A percentile compares a stretch with the other conserved stretches of the same genome.
Evolutionary conservation across 2,113 vertebrate genomes (phyloP).

Genomic region (Cranoglanis bouderius): DNA sequence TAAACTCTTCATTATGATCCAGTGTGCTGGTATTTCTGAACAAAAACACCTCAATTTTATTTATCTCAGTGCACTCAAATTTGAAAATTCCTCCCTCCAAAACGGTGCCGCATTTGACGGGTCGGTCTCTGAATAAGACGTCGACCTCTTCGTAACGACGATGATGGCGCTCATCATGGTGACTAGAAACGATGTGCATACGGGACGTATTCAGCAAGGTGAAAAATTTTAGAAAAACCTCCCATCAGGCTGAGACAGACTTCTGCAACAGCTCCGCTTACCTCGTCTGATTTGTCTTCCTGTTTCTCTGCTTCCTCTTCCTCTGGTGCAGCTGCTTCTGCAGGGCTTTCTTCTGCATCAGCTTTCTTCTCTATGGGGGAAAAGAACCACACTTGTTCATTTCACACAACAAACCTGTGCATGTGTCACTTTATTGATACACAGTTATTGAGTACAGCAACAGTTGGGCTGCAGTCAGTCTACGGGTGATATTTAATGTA

Average conservation of each 20-base stretch:
- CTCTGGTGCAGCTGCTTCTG: slow-evolving; percentile 53
- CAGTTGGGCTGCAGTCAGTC: background rate
- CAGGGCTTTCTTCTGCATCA: slow-evolving; percentile 17
- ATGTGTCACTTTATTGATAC: background rate
- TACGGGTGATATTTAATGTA: background rate
- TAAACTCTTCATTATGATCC: too few relatives aligned
- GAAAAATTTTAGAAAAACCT: too few relatives aligned
- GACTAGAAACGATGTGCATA: background rate
- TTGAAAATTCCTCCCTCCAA: background rate
- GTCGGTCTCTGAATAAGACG: background rate
- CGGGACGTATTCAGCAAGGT: background rate
- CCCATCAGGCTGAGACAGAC: background rate
- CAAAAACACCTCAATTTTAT: too few relatives aligned
- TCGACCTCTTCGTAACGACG: background rate
- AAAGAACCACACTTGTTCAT: background rate
- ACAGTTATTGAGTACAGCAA: background rate
- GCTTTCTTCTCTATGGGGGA: background rate
- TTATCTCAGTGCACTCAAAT: background rate
- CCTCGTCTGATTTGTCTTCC: slow-evolving; percentile 58
- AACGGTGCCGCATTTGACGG: background rate
- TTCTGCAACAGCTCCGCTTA: slow-evolving; percentile 39
- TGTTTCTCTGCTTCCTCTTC: slow-evolving; percentile 55
- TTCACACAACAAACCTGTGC: background rate
- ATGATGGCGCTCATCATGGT: background rate
- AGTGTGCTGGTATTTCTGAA: too few relatives aligned